Evolutionary conservation across 2,113 vertebrate genomes (phyloP), one percentile per base, ranked within the genome.

Genomic region (Chroicocephalus ridibundus): DNA sequence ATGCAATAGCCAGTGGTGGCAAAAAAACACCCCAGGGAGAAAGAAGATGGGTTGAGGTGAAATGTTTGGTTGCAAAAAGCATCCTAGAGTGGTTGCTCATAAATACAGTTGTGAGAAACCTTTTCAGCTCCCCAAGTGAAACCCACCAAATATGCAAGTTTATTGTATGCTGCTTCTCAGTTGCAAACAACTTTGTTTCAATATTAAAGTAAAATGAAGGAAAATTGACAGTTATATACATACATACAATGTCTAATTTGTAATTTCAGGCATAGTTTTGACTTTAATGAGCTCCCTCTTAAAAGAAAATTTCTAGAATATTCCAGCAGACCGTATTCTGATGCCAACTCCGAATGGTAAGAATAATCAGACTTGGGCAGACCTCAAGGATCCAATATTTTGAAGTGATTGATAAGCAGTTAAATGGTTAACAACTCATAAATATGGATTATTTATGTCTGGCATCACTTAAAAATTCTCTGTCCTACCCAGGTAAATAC

Each of bases 1-100:
- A 80, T 47, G 81, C 54, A 85, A 27, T 13, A 66, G 20, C 34
- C 54, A 58, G 14, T 3, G 3, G 14, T 58, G 40, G 22, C 12
- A 68, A 69, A 22, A 7, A 42, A 40, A 54, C 61, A 40, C 13
- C 26, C 15, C 26, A 47, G 6, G 38, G 40, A 82, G 54, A 95
- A 91, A 82, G 54, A 96, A 88, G 40, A 60, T 29, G 27, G 38
- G 13, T 40, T 49, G 52, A 88, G 20, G 38, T 91, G 44, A 91
- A 87, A 90, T 92, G 93, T 96, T 96, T 96, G 97, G 97, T 95
- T 97, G 94, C 93, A 94, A 88, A 96, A 95, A 94, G 94, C 96
- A 88, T 95, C 86, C 79, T 81, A 86, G 95, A 95, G 95, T 95
- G 96, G 94, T 91, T 88, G 68, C n/a, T 93, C 3, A 31, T 77